These are phyloP conservation scores for Torymus auratus DNA, from an alignment of 2,888 invertebrate genomes.

Conservation along the genomic window DNA sequence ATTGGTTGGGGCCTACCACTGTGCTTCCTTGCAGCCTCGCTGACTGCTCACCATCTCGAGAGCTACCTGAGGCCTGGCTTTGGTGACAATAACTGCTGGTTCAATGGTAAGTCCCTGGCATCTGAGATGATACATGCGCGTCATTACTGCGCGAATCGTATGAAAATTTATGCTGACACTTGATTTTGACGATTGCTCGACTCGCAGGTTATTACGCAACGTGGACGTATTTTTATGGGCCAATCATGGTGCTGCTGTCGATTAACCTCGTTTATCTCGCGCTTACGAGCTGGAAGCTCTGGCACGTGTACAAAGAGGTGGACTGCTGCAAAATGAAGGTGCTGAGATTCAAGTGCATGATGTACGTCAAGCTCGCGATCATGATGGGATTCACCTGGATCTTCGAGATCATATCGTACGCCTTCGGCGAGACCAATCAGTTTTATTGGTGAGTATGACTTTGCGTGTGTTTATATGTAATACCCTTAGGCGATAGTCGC, in stretches of 20 bases:
- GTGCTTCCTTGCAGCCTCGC: conserved; percentile 78
- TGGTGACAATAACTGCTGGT: conserved; percentile 82
- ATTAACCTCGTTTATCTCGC: conserved; percentile 80
- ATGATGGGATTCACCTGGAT: conserved; percentile 86
- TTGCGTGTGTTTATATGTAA: neutral
- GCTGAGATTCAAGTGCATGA: conserved; percentile 78
- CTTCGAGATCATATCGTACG: conserved; percentile 81
- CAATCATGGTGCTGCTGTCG: conserved; percentile 80
- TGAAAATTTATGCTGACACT: no score
- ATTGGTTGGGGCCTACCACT: conserved; percentile 81
- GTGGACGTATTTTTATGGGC: conserved; percentile 84
- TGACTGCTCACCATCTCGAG: conserved; percentile 79
- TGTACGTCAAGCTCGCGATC: conserved; percentile 82
- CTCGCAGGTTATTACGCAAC: conserved; percentile 73
- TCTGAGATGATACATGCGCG: neutral
- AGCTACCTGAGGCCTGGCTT: conserved; percentile 81
- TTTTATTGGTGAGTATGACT: conserved; percentile 69
- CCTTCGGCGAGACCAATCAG: conserved; percentile 57
- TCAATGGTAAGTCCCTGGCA: conserved; percentile 78
- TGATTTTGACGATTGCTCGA: no score
- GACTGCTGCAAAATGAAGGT: conserved; percentile 74
- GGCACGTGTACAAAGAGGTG: conserved; percentile 79
- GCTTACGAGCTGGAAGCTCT: conserved; percentile 80
- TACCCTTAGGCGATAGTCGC: no score
- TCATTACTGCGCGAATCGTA: neutral